A percentile compares a stretch with the other conserved stretches of the same genome.
Conservation (phyloP, 2,113 vertebrate genomes). For the Macrotis lagotis region DNA sequence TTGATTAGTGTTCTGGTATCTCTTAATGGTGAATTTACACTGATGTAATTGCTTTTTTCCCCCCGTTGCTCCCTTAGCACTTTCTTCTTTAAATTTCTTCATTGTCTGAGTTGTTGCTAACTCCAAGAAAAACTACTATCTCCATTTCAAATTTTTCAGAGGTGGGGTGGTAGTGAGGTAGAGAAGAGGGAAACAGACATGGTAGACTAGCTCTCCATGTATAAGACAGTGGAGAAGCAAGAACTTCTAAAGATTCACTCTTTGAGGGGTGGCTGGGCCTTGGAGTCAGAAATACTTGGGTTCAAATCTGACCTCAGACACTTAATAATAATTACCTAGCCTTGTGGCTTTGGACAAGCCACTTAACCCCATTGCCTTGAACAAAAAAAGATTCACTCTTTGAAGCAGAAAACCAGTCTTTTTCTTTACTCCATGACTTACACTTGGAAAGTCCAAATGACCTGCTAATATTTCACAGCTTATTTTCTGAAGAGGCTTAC, state of each 20-base stretch:
- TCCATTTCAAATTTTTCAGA: not conserved
- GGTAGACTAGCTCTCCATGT: not conserved
- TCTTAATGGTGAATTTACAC: not conserved
- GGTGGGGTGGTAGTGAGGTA: no score
- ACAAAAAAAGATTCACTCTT: constrained; percentile 28
- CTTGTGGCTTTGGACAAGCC: no score
- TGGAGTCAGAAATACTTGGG: no score
- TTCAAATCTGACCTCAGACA: no score
- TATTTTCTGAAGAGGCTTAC: constrained; percentile 38
- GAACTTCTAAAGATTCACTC: constrained; percentile 11
- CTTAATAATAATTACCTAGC: no score
- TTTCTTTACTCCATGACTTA: constrained; percentile 36
- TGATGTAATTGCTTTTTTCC: not conserved
- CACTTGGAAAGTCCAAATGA: not conserved
- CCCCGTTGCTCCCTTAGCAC: not conserved
- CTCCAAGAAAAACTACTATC: not conserved
- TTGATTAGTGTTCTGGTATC: not conserved
- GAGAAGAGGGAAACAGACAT: not conserved
- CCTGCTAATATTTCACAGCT: constrained; percentile 22
- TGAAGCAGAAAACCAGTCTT: constrained; percentile 35
- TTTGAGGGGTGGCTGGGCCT: no score
- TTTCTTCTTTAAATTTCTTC: not conserved
- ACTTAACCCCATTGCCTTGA: no score
- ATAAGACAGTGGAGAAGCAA: constrained; percentile 29
- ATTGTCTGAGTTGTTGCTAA: not conserved